Conservation (phyloP, 2,888 invertebrate species). For the Ormyrus labotus region DNA sequence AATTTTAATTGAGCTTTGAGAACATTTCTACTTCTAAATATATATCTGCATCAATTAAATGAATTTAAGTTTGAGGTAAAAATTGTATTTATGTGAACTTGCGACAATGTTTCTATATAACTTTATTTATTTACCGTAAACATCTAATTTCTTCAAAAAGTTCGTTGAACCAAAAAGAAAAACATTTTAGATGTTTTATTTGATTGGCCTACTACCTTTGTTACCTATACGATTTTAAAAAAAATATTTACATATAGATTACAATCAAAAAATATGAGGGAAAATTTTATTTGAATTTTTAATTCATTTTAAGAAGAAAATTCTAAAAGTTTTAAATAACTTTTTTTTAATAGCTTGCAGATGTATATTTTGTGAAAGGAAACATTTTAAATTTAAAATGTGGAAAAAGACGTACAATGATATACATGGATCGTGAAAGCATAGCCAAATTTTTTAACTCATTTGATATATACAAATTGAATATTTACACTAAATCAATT, state of each 20-base stretch:
- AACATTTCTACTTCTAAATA: background rate
- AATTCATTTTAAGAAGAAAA: too few species aligned
- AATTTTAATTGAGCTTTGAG: background rate
- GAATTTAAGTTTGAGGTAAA: background rate
- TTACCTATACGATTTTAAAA: too few species aligned
- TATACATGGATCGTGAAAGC: conserved; percentile 6
- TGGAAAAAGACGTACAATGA: conserved; percentile 8
- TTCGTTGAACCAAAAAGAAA: too few species aligned
- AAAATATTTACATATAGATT: too few species aligned
- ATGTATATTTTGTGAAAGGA: conserved; percentile 26
- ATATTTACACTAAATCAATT: conserved; percentile 32
- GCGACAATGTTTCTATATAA: too few species aligned
- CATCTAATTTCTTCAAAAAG: too few species aligned
- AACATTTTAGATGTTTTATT: too few species aligned
- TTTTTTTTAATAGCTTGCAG: background rate
- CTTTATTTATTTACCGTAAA: too few species aligned
- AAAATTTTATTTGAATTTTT: too few species aligned
- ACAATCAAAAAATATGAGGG: too few species aligned
- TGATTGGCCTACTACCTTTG: too few species aligned
- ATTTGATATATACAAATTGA: conserved; percentile 35
- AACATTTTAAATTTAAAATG: conserved; percentile 22
- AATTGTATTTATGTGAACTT: too few species aligned
- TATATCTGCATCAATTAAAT: background rate
- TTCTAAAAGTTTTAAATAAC: background rate
- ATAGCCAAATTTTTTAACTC: conserved; percentile 48